Conservation (phyloP, 2,888 invertebrate species). For the Silvanus unidentatus region DNA sequence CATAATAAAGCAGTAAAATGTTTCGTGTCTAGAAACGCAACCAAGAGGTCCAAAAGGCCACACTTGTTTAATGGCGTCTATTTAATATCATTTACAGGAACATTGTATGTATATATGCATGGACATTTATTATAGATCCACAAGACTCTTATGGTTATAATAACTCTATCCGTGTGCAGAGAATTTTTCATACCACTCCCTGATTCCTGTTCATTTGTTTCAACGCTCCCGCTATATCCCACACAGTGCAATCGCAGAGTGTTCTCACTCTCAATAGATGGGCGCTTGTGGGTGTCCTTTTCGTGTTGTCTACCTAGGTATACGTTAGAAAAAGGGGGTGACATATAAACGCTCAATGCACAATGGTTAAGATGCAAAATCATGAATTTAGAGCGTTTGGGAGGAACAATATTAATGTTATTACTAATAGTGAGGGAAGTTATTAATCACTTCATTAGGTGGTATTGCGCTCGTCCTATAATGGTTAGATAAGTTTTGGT, state of each 20-base stretch:
- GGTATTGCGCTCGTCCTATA: too few species aligned
- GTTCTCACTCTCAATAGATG: too few species aligned
- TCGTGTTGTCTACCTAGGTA: too few species aligned
- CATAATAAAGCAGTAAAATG: slow-evolving; percentile 1
- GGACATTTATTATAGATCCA: slow-evolving; percentile 4
- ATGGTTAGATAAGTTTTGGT: too few species aligned
- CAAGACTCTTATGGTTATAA: slow-evolving; percentile 5
- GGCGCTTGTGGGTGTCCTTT: slow-evolving; percentile 2
- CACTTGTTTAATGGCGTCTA: slow-evolving; percentile 3
- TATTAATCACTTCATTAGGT: too few species aligned
- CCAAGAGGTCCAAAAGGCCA: neutral
- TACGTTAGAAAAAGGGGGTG: too few species aligned
- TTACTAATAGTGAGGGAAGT: too few species aligned
- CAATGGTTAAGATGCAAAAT: too few species aligned
- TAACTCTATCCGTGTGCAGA: slow-evolving; percentile 11
- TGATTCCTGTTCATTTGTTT: slow-evolving; percentile 13
- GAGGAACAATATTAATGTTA: too few species aligned
- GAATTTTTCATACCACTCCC: slow-evolving; percentile 14
- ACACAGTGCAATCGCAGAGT: slow-evolving; percentile 6
- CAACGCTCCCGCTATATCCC: slow-evolving; percentile 17
- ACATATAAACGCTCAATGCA: too few species aligned
- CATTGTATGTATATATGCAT: neutral
- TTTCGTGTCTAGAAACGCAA: too few species aligned
- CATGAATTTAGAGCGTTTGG: too few species aligned
- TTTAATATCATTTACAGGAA: slow-evolving; percentile 2